Conservation (phyloP, 2,797 vertebrate species). For the Heteromormyrus szaboi region DNA sequence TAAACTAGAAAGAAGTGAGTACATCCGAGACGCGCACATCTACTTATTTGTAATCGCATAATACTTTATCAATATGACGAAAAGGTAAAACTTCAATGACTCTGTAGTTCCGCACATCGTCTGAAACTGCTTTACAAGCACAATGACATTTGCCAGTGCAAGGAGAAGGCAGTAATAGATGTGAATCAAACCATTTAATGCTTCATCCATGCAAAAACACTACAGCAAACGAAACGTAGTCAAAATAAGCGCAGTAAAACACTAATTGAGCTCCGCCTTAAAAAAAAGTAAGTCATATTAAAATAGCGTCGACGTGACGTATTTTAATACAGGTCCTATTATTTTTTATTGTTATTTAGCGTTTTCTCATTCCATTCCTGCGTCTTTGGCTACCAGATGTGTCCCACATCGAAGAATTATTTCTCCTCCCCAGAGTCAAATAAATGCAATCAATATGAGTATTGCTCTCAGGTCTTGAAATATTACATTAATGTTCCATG, state of each 20-base stretch:
- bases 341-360: conserved; percentile 92
- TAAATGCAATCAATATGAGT: conserved; percentile 99
- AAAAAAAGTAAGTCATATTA: conserved; percentile 64
- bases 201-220: conserved; percentile 53
- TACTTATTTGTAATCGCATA: conserved; percentile 39
- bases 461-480: conserved; percentile 99
- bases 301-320: conserved; percentile 67
- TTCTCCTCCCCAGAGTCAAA: conserved; percentile 99
- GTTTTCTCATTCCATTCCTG: conserved; percentile 90
- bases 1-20: conserved; percentile 42
- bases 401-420: conserved; percentile 99
- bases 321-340: conserved; percentile 77
- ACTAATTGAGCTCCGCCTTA: conserved; percentile 52
- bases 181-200: conserved; percentile 40
- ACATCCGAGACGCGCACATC: conserved; percentile 31
- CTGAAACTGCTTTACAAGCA: conserved; percentile 34
- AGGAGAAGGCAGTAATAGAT: conserved; percentile 23
- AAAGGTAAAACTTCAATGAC: conserved; percentile 43
- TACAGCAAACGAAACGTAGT: conserved; percentile 59
- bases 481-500: conserved; percentile 99
- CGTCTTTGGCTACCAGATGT: conserved; percentile 99
- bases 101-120: conserved; percentile 49
- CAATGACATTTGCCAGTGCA: conserved; percentile 30
- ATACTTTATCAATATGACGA: conserved; percentile 39
- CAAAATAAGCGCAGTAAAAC: conserved; percentile 59